These are phyloP conservation scores for Zoanthus gigantus DNA, from an alignment of 92 coral and sea anemone species.

Conservation along the genomic window DNA sequence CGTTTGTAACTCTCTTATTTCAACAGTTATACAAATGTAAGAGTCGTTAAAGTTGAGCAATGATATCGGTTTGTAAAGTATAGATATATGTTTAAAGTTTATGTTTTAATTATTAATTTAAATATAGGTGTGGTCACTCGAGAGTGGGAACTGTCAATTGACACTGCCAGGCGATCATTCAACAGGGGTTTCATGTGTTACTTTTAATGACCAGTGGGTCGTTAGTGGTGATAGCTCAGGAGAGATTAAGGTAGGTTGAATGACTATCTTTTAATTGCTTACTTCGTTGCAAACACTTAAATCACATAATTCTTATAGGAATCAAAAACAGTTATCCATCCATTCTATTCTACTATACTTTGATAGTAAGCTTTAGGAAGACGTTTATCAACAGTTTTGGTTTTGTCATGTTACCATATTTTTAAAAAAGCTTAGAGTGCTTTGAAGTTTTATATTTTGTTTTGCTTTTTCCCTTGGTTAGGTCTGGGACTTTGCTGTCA, in stretches of 20 bases:
- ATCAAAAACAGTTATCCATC: no score
- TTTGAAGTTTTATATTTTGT: background rate
- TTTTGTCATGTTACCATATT: no score
- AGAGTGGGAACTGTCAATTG: constrained; percentile 85
- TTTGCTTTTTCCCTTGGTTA: constrained; percentile 8
- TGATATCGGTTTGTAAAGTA: background rate
- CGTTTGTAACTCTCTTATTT: no score
- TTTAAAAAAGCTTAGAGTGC: no score
- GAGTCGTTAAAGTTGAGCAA: no score
- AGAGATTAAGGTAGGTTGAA: constrained; percentile 77
- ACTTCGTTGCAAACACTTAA: no score
- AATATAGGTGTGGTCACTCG: constrained; percentile 87
- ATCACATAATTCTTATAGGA: no score
- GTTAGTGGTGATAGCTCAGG: constrained; percentile 93
- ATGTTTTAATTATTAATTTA: background rate
- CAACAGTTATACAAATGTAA: no score
- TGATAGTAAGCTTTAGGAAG: no score
- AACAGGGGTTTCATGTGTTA: constrained; percentile 88
- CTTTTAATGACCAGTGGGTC: constrained; percentile 94
- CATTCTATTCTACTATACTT: no score
- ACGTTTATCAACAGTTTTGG: no score
- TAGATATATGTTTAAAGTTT: background rate
- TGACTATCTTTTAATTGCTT: background rate
- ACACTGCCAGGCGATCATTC: constrained; percentile 85
- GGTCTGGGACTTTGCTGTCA: constrained; percentile 77